Percentiles rank a stretch among this genome's conserved stretches.
phyloP scores from a whole-genome alignment of 2,888 invertebrate genomes.

The Mechanitis mazaeus region DNA sequence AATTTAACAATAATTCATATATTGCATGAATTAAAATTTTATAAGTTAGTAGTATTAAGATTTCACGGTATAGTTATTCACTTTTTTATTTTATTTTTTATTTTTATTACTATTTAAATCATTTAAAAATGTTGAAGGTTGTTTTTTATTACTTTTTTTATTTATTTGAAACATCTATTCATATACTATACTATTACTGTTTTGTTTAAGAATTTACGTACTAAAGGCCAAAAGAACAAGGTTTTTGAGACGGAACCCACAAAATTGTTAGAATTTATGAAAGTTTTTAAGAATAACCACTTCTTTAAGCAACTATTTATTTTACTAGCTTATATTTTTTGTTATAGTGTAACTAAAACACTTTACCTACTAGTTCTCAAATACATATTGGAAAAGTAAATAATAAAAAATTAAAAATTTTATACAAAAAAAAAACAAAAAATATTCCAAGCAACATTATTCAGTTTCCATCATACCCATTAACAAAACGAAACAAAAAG shows the following conservation, averaged over 20 bases:
- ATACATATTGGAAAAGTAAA: too few relatives aligned
- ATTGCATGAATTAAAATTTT: neutral
- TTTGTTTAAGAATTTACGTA: constrained; percentile 53
- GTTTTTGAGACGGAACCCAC: constrained; percentile 50
- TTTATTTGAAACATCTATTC: neutral
- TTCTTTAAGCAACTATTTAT: neutral
- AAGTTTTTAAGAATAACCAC: constrained; percentile 30
- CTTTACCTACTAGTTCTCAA: too few relatives aligned
- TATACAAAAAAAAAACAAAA: too few relatives aligned
- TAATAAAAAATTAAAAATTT: too few relatives aligned
- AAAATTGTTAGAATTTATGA: constrained; percentile 41
- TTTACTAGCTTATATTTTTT: too few relatives aligned
- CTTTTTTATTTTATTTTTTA: neutral
- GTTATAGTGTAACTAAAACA: too few relatives aligned
- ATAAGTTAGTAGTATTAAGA: too few relatives aligned
- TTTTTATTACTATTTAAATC: neutral
- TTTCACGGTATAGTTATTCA: too few relatives aligned
- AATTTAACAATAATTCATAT: neutral
- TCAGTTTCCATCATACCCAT: neutral
- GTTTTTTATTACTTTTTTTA: neutral
- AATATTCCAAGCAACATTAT: too few relatives aligned
- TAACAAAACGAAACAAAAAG: neutral
- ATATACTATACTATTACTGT: constrained; percentile 32
- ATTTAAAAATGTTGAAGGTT: neutral
- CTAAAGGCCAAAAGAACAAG: constrained; percentile 64